Base-by-base conservation (phyloP, 2,888 invertebrate genomes). In the Anorthoa munda region DNA sequence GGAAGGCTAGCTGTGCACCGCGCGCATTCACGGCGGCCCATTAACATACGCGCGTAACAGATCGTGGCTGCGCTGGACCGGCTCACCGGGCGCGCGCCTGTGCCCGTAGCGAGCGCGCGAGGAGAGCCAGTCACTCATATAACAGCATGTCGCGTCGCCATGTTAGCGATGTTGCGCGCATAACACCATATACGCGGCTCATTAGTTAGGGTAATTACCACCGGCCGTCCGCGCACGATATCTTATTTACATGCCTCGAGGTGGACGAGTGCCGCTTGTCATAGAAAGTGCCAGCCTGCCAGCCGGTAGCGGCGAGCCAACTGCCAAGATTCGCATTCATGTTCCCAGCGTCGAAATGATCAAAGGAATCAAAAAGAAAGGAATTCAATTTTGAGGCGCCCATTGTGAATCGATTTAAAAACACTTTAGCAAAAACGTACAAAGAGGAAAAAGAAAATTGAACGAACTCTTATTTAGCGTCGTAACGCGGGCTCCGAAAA, bases 401-500 rank as follows among this genome's bases (percentile, higher is more conserved):
- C 63, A 48, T 70, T 69, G 65, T 73, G 60, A 64, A 55, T 69
- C 56, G 45, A 55, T 72, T 65, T 31, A 53, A 53, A 75, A 60
- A 66, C 39, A 66, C 13, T 67, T 50, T 15, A 31, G 53, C 64
- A 70, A 81, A 82, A 81, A 73, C 66, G 56, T 60, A 67, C 60
- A 67, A 77, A 82, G 56, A 77, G 78, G 77, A 87, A 90, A 72
- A 82, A 87, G 87, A 85, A 90, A 90, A 84, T 85, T 85, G 86
- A 89, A 87, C 75, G 82, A 85, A 84, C 94, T 92, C 94, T 95
- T 90, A 92, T 90, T 95, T 94, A 94, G 84, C 90, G 75, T 93
- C 88, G 90, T 93, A 91, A 82, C 75, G 85, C 79, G 81, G 67
- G 82, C 85, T 79, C 81, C 79, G 87, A 86, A 74, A 88, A 90